Conservation (phyloP, 1,140 invertebrate species). For the Anthonomus grandis region DNA sequence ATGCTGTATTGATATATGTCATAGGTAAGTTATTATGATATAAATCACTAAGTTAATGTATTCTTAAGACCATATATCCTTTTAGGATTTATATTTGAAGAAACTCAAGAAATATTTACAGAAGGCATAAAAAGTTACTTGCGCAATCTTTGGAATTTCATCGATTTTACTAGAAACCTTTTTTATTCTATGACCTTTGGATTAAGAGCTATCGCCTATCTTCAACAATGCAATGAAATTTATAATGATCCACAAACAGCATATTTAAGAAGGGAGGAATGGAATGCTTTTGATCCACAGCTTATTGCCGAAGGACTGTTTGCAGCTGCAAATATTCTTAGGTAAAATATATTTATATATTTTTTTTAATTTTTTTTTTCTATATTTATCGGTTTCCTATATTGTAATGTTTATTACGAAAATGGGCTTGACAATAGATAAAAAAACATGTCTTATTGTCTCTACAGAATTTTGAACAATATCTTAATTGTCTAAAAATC, state of each 20-base stretch:
- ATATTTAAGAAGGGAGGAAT: conserved; percentile 75
- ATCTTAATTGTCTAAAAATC: too few species aligned
- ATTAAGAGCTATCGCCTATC: conserved; percentile 72
- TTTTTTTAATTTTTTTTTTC: too few species aligned
- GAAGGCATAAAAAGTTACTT: conserved; percentile 82
- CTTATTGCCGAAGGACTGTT: conserved; percentile 92
- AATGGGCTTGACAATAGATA: too few species aligned
- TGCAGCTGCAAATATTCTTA: conserved; percentile 91
- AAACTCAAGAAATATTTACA: conserved; percentile 83
- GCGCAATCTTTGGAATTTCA: conserved; percentile 93
- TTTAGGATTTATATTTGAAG: conserved; percentile 85
- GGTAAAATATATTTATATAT: conserved; percentile 50
- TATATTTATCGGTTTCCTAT: too few species aligned
- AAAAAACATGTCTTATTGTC: too few species aligned
- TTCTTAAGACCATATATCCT: neutral
- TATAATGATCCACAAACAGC: conserved; percentile 60
- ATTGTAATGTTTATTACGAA: too few species aligned
- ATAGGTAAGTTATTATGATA: conserved; percentile 56
- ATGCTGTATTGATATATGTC: conserved; percentile 73
- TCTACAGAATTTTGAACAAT: too few species aligned
- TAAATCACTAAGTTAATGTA: neutral
- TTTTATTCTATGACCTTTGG: conserved; percentile 78
- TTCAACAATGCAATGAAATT: conserved; percentile 71
- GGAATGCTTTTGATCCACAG: conserved; percentile 92
- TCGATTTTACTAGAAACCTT: conserved; percentile 87